These are phyloP conservation scores for Oryzaephilus surinamensis DNA, from an alignment of 1,140 invertebrate genomes.

Conservation along the genomic window DNA sequence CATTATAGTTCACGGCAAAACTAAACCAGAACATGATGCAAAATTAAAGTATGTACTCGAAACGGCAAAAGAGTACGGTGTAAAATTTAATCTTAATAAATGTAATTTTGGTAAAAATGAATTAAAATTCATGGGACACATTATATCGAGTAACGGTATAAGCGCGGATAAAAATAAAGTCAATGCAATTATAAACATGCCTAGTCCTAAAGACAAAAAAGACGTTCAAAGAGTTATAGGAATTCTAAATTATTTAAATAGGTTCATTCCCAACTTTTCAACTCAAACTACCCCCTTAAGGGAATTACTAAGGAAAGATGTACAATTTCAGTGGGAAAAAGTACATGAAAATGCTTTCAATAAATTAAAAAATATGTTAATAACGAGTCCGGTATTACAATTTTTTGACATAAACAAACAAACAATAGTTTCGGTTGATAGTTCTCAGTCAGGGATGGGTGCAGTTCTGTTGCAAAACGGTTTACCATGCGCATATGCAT, in stretches of 20 bases:
- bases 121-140: constrained; percentile 30
- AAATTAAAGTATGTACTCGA: constrained; percentile 20
- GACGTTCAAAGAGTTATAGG: constrained; percentile 28
- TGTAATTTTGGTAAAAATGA: constrained; percentile 28
- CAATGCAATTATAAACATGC: constrained; percentile 21
- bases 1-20: constrained; percentile 28
- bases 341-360: constrained; percentile 18
- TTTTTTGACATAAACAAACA: constrained; percentile 18
- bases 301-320: constrained; percentile 20
- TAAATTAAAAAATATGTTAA: constrained; percentile 20
- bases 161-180: constrained; percentile 19
- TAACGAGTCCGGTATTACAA: constrained; percentile 19
- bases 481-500: constrained; percentile 28
- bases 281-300: constrained; percentile 17
- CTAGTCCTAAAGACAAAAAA: constrained; percentile 19
- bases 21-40: constrained; percentile 19
- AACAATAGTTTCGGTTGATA: constrained; percentile 26
- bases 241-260: constrained; percentile 25
- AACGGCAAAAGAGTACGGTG: constrained; percentile 10
- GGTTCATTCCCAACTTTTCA: constrained; percentile 25
- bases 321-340: constrained; percentile 14
- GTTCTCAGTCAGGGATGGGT: constrained; percentile 28
- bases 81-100: constrained; percentile 23
- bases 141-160: constrained; percentile 20
- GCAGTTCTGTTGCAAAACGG: constrained; percentile 26